Base-by-base conservation (phyloP, 2,797 vertebrate genomes). In the Chiroxiphia lanceolata region DNA sequence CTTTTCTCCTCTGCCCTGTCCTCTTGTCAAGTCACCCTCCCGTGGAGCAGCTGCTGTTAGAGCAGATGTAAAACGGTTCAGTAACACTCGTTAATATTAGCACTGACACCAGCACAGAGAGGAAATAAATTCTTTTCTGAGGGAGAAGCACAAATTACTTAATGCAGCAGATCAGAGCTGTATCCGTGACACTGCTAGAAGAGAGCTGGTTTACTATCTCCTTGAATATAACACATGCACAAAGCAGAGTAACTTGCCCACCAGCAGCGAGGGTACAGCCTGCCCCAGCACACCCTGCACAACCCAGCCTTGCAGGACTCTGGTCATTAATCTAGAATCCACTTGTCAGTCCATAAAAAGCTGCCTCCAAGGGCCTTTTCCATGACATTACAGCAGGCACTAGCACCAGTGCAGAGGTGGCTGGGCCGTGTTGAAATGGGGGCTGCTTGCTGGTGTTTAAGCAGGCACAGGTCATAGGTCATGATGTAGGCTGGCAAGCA, bases 1-100 rank as follows among this genome's bases (percentile, higher is more conserved):
- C 91, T 91, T 93, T 90, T 79, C 90, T 94, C 88, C 87, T 91
- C 74, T 91, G 80, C 80, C 87, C 91, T 89, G 80, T 94, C 77
- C 85, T 71, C 77, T 87, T 88, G 87, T 93, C 91, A 80, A 74
- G 80, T 71, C 93, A 93, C 81, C 53, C 74, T 92, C 94, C 95
- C n/a, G 83, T 5, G 0, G 80, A 95, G 91, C 83, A 93, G 88
- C 87, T 95, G 85, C 86, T 93, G 93, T 48, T 77, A 53, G 42
- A 94, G 86, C 86, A 96, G 95, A 94, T 96, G 95, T 84, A 90
- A 94, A 95, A 96, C 1, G 53, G 48, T 87, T 96, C 93, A 90
- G 80, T 71, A 84, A 83, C 91, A 75, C 67, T 82, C 14, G 0
- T 83, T 89, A 80, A 90, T 94, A 94, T 94, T 93, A 95, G 70